Conservation (phyloP, 2,113 vertebrate species). For the Heloderma charlesbogerti region DNA sequence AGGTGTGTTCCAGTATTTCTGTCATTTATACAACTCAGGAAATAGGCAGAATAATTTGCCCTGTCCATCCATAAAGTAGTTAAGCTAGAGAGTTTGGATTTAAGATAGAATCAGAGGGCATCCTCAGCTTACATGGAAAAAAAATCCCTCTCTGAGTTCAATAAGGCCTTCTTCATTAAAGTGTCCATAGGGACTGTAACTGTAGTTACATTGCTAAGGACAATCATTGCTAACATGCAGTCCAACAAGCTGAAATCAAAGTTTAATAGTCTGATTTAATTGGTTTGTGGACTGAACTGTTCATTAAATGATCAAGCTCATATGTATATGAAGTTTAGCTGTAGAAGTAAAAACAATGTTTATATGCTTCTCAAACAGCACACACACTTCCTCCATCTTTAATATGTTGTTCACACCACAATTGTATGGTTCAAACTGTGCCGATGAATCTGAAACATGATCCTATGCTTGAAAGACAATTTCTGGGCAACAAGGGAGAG, state of each 20-base stretch:
- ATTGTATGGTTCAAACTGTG: too few relatives aligned
- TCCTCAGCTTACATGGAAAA: neutral
- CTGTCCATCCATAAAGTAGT: neutral
- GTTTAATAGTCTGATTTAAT: neutral
- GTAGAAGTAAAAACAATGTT: neutral
- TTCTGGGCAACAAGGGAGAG: too few relatives aligned
- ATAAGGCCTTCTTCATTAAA: neutral
- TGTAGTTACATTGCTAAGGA: neutral
- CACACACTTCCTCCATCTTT: too few relatives aligned
- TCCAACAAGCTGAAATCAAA: neutral
- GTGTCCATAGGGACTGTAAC: neutral
- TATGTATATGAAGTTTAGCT: neutral
- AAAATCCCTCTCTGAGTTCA: neutral
- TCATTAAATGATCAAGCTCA: neutral
- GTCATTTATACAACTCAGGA: neutral
- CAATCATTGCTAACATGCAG: neutral
- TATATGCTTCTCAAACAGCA: neutral
- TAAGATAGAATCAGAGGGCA: neutral
- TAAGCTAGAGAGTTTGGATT: neutral
- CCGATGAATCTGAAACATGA: too few relatives aligned
- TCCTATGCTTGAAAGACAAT: too few relatives aligned
- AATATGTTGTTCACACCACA: too few relatives aligned
- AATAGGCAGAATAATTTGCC: neutral
- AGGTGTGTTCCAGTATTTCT: neutral
- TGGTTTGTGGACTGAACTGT: neutral